These are phyloP conservation scores for Drosophila prolongata DNA, from an alignment of 2,888 invertebrate species.

Conservation along the genomic window DNA sequence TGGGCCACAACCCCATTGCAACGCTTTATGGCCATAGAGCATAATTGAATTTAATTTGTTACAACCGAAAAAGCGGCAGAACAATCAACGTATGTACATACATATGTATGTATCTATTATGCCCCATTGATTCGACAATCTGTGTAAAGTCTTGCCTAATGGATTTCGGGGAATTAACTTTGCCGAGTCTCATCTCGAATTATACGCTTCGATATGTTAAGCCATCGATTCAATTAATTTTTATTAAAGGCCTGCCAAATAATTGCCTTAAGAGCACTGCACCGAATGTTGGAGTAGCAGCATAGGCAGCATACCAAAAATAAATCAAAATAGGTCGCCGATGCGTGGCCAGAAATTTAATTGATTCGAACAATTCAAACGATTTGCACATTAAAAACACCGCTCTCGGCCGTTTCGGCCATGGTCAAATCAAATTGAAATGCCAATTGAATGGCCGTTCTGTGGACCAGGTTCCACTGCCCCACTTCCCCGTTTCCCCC, in stretches of 20 bases:
- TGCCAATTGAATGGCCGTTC: conserved; percentile 56
- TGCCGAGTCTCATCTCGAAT: conserved; percentile 3
- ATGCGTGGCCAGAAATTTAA: conserved; percentile 64
- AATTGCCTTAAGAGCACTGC: not conserved
- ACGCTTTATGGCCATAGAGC: conserved; percentile 4
- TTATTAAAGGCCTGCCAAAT: conserved; percentile 3
- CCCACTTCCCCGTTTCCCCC: not conserved
- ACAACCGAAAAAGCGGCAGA: conserved; percentile 1
- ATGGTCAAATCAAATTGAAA: conserved; percentile 74
- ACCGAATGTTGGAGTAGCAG: no score
- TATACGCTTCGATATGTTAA: conserved; percentile 16
- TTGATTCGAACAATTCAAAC: conserved; percentile 76
- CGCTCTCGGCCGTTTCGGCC: conserved; percentile 13
- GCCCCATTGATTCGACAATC: not conserved
- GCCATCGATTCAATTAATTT: conserved; percentile 27
- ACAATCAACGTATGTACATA: not conserved
- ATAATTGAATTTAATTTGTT: conserved; percentile 35
- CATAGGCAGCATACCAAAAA: conserved; percentile 8
- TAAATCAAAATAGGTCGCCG: conserved; percentile 36
- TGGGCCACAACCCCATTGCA: conserved; percentile 3
- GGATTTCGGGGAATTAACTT: conserved; percentile 2
- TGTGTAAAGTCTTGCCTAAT: conserved; percentile 11
- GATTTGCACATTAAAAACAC: conserved; percentile 72
- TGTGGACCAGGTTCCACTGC: not conserved
- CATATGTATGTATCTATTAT: not conserved